Conservation (phyloP, 2,888 invertebrate species). For the Eupithecia tripunctaria region DNA sequence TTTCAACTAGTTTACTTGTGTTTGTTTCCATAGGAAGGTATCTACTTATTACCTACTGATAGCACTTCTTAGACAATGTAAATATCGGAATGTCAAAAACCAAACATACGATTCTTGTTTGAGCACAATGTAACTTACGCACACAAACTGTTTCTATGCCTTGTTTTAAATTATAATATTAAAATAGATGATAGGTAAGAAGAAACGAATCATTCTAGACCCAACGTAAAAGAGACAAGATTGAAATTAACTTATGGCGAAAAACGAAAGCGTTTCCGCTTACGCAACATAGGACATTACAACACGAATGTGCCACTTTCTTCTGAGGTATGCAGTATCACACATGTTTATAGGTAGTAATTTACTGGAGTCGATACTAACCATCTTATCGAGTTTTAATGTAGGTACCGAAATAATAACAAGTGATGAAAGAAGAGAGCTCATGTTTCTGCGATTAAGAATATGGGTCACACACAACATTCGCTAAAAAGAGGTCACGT, state of each 20-base stretch:
- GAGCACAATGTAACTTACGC: neutral
- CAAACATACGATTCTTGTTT: constrained; percentile 11
- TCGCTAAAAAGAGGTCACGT: neutral
- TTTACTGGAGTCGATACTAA: neutral
- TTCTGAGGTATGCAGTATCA: constrained; percentile 26
- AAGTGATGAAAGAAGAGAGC: neutral
- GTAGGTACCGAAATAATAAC: neutral
- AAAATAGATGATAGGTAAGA: constrained; percentile 17
- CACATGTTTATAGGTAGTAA: constrained; percentile 19
- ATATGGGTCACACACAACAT: neutral
- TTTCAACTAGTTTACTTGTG: neutral
- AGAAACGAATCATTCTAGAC: constrained; percentile 27
- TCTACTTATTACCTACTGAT: neutral
- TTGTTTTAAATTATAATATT: constrained; percentile 19
- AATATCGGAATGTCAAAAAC: constrained; percentile 20
- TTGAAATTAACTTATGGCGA: constrained; percentile 23
- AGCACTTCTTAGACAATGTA: constrained; percentile 13
- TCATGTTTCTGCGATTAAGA: neutral
- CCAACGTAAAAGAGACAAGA: constrained; percentile 19
- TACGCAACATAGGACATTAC: constrained; percentile 32
- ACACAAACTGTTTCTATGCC: constrained; percentile 26
- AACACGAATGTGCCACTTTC: constrained; percentile 34
- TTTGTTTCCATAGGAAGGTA: constrained; percentile 9
- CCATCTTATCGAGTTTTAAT: neutral
- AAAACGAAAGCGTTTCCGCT: constrained; percentile 34